Conservation (phyloP, 2,797 vertebrate genomes). For the Hemibagrus guttatus region DNA sequence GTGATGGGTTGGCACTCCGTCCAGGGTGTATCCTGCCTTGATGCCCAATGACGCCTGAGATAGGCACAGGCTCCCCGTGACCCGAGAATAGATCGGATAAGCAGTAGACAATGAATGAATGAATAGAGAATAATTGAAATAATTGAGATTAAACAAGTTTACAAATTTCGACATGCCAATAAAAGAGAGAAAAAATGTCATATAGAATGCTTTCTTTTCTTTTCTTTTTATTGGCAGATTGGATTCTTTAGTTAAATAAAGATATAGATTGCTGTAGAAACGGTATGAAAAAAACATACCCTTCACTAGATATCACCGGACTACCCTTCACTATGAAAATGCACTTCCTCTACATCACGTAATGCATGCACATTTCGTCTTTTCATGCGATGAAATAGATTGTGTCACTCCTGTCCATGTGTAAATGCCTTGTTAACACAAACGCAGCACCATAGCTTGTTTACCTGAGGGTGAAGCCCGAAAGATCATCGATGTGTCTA, state of each 20-base stretch:
- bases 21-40: too few species aligned
- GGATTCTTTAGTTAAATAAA: background rate
- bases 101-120: too few species aligned
- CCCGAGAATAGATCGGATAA: too few species aligned
- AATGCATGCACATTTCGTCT: conserved; percentile 4
- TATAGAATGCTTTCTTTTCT: background rate
- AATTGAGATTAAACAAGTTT: too few species aligned
- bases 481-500: conserved; percentile 45
- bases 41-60: too few species aligned
- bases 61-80: too few species aligned
- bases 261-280: background rate
- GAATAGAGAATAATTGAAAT: too few species aligned
- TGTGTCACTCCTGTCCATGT: background rate
- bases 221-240: background rate
- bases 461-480: conserved; percentile 49
- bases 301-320: background rate
- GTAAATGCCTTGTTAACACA: conserved; percentile 33
- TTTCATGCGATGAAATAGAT: background rate
- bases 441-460: conserved; percentile 34
- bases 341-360: background rate
- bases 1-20: too few species aligned
- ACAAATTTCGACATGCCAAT: background rate
- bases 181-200: background rate
- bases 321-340: too few species aligned
- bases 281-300: background rate